Evolutionary conservation across 2,888 invertebrate species (phyloP), one percentile per base, ranked within the genome.

Genomic region (Cephus pygmeus): DNA sequence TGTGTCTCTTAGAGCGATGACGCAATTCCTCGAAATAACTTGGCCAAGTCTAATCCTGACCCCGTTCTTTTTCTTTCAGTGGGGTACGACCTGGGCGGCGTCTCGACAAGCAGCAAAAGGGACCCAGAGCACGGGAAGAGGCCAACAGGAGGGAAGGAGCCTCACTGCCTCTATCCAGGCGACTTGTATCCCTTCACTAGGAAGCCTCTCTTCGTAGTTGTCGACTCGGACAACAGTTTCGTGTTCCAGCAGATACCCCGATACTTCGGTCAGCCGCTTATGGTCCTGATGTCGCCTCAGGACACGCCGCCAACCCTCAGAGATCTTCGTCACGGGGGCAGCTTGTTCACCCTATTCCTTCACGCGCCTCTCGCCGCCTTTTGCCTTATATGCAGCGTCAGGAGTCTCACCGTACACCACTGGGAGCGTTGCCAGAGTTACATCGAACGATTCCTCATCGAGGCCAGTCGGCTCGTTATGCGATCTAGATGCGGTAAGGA

Each of bases 171-270:
- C 83, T 97, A 98, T 91, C 98, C 98, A 40, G 98, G 98, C 81
- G 99, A 99, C 92, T 92, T 99, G 81, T 96, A 96, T 91, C 97
- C 98, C 1, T 98, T 97, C 92, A 97, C 98, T 31, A 94, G 99
- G 86, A 95, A 97, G 88, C 98, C 99, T 56, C 93, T 98, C 81
- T 98, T 98, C 92, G 94, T 98, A 80, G 96, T 99, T 83, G 96
- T 99, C 84, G 99, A 99, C 92, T 98, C 98, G 83, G 97, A 98
- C 92, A 98, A 98, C 93, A 98, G 98, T 88, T 96, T 96, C 91
- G 96, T 97, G 84, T 98, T 97, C 92, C 96, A 97, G 93, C 96
- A 97, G 90, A 96, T 98, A 90, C 98, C 98, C 75, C 94, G 95
- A 83, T 95, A 97, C 90, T 99, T 99, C 92, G 98, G 98, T 35